phyloP scores from a whole-genome alignment of 1,140 invertebrate species.

The Trachymyrmex septentrionalis region DNA sequence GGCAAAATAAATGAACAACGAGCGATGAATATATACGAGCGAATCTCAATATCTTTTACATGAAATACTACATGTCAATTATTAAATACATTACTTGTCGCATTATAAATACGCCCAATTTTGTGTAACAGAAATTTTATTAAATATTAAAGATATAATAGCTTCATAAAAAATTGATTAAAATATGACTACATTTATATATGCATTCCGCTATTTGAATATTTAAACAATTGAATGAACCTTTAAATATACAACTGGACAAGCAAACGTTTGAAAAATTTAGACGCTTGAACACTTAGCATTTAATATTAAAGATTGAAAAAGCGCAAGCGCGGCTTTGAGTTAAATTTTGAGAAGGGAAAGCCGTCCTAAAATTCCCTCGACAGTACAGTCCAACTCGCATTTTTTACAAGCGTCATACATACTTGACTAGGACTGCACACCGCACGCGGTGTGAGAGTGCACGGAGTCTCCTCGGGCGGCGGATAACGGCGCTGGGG shows the following conservation, averaged over 20 bases:
- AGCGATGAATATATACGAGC: background rate
- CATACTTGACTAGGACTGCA: conserved; percentile 94
- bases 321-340: conserved; percentile 13
- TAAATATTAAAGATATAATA: conserved; percentile 15
- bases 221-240: background rate
- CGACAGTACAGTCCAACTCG: conserved; percentile 34
- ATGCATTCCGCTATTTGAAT: background rate
- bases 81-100: conserved; percentile 4
- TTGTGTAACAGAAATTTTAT: background rate
- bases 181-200: background rate
- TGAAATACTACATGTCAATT: background rate
- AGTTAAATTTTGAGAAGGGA: conserved; percentile 25
- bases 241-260: background rate
- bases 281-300: background rate
- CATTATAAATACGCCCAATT: background rate
- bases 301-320: conserved; percentile 54
- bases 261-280: conserved; percentile 19
- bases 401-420: conserved; percentile 47
- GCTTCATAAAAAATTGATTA: background rate
- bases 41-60: background rate
- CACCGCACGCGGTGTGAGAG: conserved; percentile 91
- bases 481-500: conserved; percentile 94
- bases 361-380: conserved; percentile 45
- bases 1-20: background rate
- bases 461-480: conserved; percentile 93